phyloP scores from a whole-genome alignment of 2,797 vertebrate genomes.

The Melopsittacus undulatus region DNA sequence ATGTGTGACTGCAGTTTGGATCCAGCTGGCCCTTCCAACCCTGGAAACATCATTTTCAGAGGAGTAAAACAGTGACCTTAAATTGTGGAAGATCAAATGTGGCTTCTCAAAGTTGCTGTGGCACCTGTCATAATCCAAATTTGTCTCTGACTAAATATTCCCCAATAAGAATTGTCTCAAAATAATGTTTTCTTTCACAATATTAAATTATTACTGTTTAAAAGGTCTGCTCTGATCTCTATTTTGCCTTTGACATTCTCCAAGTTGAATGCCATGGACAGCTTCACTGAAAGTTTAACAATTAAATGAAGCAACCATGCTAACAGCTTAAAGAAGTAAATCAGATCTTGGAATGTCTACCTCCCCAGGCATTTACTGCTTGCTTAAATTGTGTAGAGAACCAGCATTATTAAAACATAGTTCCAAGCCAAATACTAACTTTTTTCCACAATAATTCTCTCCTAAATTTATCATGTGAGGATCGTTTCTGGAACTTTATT shows the following conservation, averaged over 20 bases:
- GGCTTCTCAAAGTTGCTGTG: neutral
- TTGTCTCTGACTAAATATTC: neutral
- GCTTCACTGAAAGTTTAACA: neutral
- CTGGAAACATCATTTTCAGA: neutral
- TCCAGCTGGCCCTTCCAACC: constrained; percentile 60
- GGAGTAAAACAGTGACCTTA: constrained; percentile 27
- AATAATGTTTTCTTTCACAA: neutral
- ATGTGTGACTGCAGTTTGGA: constrained; percentile 80
- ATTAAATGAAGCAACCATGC: neutral
- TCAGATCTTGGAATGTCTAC: neutral
- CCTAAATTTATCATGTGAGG: neutral
- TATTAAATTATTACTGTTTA: neutral
- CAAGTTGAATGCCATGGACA: neutral
- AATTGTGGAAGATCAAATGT: neutral
- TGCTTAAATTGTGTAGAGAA: neutral
- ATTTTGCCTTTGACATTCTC: neutral
- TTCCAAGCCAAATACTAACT: neutral
- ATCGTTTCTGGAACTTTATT: neutral
- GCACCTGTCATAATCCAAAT: neutral
- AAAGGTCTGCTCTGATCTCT: neutral
- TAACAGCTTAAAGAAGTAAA: neutral
- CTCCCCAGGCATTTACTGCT: neutral
- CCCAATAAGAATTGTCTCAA: neutral
- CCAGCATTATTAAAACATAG: neutral
- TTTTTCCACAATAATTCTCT: neutral